Evolutionary conservation across 2,797 vertebrate species (phyloP).

Genomic region (Leptatherina wallacei): DNA sequence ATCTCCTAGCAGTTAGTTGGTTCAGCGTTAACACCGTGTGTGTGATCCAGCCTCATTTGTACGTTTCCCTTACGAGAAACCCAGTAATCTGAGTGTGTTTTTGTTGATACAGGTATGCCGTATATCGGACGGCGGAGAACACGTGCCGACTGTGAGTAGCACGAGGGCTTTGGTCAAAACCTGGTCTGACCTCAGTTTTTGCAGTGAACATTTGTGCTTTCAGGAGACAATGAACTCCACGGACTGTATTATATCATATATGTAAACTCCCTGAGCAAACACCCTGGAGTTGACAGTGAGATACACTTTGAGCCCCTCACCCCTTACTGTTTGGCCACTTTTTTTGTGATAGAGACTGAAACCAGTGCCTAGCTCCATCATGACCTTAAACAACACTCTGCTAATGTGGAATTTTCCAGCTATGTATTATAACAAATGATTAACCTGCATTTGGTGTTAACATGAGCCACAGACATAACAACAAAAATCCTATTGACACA

Average conservation of each 20-base stretch:
- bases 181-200: slow-evolving; percentile 37
- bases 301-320: slow-evolving; percentile 45
- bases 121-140: slow-evolving; percentile 3
- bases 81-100: neutral
- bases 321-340: slow-evolving; percentile 37
- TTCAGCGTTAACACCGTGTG: neutral
- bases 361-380: slow-evolving; percentile 17
- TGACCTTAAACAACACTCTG: slow-evolving; percentile 6
- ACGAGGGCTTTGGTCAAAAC: slow-evolving; percentile 8
- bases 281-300: slow-evolving; percentile 27
- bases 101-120: slow-evolving; percentile 3
- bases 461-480: too few species aligned
- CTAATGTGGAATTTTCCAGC: slow-evolving; percentile 28
- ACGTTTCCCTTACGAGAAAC: neutral
- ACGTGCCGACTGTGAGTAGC: slow-evolving; percentile 15
- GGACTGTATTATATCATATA: slow-evolving; percentile 46
- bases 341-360: slow-evolving; percentile 33
- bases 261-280: slow-evolving; percentile 51
- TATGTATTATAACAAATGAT: neutral
- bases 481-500: neutral
- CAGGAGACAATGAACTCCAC: slow-evolving; percentile 44
- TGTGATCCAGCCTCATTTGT: neutral
- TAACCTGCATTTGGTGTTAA: neutral
- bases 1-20: neutral
- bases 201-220: slow-evolving; percentile 12